These are phyloP conservation scores for Alcis repandata DNA, from an alignment of 2,888 invertebrate species.

Conservation along the genomic window DNA sequence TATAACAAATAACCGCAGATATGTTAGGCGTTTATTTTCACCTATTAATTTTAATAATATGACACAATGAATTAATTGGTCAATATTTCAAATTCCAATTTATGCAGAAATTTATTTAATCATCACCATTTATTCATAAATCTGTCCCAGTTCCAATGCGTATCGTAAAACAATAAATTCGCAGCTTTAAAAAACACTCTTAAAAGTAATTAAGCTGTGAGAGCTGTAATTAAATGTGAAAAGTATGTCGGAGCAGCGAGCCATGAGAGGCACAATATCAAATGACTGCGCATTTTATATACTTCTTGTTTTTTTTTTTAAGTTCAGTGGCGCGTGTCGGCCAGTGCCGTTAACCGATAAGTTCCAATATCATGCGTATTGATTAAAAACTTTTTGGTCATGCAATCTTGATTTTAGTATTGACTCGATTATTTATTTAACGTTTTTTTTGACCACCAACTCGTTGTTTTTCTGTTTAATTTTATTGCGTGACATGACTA, in stretches of 20 bases:
- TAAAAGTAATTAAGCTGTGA: constrained; percentile 44
- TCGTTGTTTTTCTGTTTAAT: no score
- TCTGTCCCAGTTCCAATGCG: constrained; percentile 1
- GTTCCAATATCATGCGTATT: constrained; percentile 46
- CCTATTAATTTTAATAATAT: neutral
- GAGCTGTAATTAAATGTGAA: constrained; percentile 49
- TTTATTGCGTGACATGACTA: no score
- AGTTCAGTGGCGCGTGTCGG: constrained; percentile 56
- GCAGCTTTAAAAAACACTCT: neutral
- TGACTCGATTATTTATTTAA: neutral
- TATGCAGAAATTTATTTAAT: neutral
- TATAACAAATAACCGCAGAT: no score
- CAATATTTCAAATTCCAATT: neutral
- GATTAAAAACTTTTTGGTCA: neutral
- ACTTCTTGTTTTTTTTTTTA: constrained; percentile 48
- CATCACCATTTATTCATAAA: constrained; percentile 12
- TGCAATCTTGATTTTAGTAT: no score
- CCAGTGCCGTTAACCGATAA: constrained; percentile 55
- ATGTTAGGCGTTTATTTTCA: neutral
- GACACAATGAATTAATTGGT: neutral
- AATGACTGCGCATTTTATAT: constrained; percentile 47
- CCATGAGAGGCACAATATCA: constrained; percentile 49
- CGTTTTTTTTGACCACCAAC: neutral
- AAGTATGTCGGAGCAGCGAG: constrained; percentile 45
- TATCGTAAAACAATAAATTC: constrained; percentile 12